Percentiles rank a stretch among this genome's conserved stretches.
Evolutionary conservation across 2,888 invertebrate genomes (phyloP).

Genomic region (Cephalotes varians): DNA sequence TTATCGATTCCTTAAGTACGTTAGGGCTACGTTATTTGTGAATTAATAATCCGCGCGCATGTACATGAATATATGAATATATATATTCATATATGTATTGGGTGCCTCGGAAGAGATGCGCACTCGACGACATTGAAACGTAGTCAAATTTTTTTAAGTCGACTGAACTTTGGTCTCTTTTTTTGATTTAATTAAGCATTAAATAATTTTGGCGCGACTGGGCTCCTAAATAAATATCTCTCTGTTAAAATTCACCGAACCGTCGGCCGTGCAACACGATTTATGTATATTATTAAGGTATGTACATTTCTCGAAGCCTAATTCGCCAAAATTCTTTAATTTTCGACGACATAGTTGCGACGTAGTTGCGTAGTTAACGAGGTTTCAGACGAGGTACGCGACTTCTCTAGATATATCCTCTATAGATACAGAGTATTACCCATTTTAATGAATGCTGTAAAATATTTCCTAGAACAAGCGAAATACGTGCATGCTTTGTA

Average conservation of each 20-base stretch:
- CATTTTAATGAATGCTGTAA: constrained; percentile 49
- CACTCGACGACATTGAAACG: constrained; percentile 10
- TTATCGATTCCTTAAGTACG: constrained; percentile 28
- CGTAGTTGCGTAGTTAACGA: constrained; percentile 7
- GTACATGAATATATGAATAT: constrained; percentile 1
- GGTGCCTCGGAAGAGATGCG: constrained; percentile 8
- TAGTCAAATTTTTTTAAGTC: constrained; percentile 14
- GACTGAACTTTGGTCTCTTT: constrained; percentile 19
- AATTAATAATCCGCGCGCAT: constrained; percentile 24
- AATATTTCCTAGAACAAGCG: constrained; percentile 38
- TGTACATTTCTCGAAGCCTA: constrained; percentile 36
- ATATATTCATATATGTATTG: constrained; percentile 7
- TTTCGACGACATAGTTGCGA: constrained; percentile 24
- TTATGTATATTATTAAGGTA: constrained; percentile 24
- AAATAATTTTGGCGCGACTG: constrained; percentile 36
- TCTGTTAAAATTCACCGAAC: constrained; percentile 12
- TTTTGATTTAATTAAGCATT: constrained; percentile 42
- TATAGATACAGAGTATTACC: constrained; percentile 16
- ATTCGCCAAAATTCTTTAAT: constrained; percentile 42
- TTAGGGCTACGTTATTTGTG: constrained; percentile 37
- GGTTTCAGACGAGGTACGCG: constrained; percentile 7
- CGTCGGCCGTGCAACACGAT: constrained; percentile 21
- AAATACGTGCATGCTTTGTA: constrained; percentile 6
- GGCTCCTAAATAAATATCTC: constrained; percentile 29
- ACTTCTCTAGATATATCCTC: neutral